Conservation (phyloP, 2,888 invertebrate genomes). For the Eremobia ochroleuca region DNA sequence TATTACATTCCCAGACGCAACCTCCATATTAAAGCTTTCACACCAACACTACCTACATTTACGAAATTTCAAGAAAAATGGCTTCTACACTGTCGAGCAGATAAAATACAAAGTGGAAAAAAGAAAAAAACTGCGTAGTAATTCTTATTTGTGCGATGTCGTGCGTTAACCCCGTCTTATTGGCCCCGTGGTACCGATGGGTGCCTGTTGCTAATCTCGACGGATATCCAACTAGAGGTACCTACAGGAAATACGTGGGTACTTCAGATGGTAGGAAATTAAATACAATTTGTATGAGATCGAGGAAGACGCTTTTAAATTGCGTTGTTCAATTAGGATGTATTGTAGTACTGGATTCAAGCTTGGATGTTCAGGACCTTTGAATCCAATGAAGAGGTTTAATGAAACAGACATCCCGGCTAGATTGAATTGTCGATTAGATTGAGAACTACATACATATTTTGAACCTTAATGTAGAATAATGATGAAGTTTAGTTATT, state of each 20-base stretch:
- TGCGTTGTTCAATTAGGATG: conserved; percentile 47
- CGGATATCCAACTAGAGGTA: conserved; percentile 19
- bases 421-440: conserved; percentile 33
- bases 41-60: conserved; percentile 34
- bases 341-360: conserved; percentile 37
- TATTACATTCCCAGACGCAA: conserved; percentile 54
- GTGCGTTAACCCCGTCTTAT: conserved; percentile 56
- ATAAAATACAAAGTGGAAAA: conserved; percentile 30
- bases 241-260: conserved; percentile 24
- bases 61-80: conserved; percentile 31
- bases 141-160: conserved; percentile 62
- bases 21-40: conserved; percentile 31
- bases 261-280: conserved; percentile 44
- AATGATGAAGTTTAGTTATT: background rate
- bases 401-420: conserved; percentile 19
- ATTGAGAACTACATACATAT: conserved; percentile 3
- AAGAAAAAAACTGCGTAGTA: conserved; percentile 44
- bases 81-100: conserved; percentile 35
- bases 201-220: conserved; percentile 70
- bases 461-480: background rate
- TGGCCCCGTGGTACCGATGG: conserved; percentile 59
- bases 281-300: conserved; percentile 62
- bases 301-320: conserved; percentile 36
- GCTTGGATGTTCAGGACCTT: conserved; percentile 4
- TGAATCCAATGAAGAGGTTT: conserved; percentile 15